phyloP scores from a whole-genome alignment of 2,888 invertebrate species.

The Spicauda simplicius region DNA sequence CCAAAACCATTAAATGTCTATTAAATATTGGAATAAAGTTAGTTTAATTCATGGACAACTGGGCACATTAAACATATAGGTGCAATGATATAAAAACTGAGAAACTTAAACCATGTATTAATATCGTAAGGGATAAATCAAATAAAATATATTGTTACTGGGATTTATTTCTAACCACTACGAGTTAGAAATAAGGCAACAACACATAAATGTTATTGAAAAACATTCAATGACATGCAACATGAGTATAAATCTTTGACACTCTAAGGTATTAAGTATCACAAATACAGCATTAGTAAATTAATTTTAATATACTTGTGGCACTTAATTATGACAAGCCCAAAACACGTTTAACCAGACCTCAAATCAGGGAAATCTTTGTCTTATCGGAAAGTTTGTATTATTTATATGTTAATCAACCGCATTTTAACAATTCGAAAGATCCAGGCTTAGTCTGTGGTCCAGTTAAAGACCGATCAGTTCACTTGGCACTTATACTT shows the following conservation, averaged over 20 bases:
- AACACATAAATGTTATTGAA: neutral
- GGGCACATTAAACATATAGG: neutral
- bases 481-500: neutral
- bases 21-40: neutral
- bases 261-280: neutral
- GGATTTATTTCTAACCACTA: too few species aligned
- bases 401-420: too few species aligned
- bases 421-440: neutral
- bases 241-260: neutral
- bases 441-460: neutral
- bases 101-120: too few species aligned
- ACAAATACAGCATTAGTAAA: neutral
- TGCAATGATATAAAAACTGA: neutral
- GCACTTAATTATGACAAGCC: neutral
- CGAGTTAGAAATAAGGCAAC: neutral
- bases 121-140: too few species aligned
- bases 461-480: neutral
- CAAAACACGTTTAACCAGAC: neutral
- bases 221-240: neutral
- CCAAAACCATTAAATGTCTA: neutral
- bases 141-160: too few species aligned
- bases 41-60: neutral
- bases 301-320: neutral
- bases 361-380: neutral
- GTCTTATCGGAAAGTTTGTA: too few species aligned